Evolutionary conservation across 2,113 vertebrate species (phyloP), one percentile per base, ranked within the genome.

Genomic region (Corythornis vintsioides): DNA sequence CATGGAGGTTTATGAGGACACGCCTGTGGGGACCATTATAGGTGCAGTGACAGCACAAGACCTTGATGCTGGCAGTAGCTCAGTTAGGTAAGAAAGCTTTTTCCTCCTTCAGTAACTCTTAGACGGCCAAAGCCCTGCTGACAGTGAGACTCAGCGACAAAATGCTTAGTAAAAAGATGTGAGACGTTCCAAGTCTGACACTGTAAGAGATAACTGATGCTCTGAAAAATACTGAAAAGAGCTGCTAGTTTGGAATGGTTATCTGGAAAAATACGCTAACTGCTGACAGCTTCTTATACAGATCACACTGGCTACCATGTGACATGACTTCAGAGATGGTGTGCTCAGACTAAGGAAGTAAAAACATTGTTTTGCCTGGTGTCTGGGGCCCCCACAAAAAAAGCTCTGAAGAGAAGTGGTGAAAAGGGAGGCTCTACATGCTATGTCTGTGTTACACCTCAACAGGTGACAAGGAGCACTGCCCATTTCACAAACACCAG

Each of bases 1-100:
- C 33, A 99, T 99, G 99, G 99, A 99, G 90, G 99, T 99, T 45
- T 99, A 99, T 10, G 99, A 99, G 86, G 99, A 99, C 84, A 99
- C 99, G 0, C 98, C 98, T 0, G 97, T 98, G 6, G 99, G 99
- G 15, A 99, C 98, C 74, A 98, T 99, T 95, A 99, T 99, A 10
- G 99, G 99, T 4, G 99, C 99, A 2, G 99, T 99, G 65, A 99
- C 99, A 5, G 99, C 99, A 2, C 99, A 99, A 86, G 99, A 99
- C 95, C 97, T 99, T 4, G 99, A 99, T 47, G 98, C 98, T 94
- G 98, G 98, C 97, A 98, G 98, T 96, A 99, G 99, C 80, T 97
- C 98, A 0, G 97, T 99, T 72, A 98, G 99, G 99, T 99, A 97
- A 97, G 97, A 59, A 66, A 77, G 43, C 25, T 86, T 87, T 87